These are phyloP conservation scores for Calliopum simillimum DNA, from an alignment of 2,888 invertebrate species.

Conservation along the genomic window DNA sequence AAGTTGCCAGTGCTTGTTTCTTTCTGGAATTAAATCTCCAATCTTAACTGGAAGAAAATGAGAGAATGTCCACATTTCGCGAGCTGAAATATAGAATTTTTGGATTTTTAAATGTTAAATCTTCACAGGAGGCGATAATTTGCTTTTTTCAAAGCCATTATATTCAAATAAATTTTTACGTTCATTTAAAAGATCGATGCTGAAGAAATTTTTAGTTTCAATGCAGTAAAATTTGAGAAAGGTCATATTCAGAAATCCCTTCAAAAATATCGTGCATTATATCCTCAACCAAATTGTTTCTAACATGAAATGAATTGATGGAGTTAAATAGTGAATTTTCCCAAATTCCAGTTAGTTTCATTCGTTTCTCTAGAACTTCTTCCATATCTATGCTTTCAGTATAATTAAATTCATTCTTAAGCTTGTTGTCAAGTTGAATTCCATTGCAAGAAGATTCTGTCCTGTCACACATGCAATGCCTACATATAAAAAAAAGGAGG, in stretches of 20 bases:
- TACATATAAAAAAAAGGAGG: background rate
- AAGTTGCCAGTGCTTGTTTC: slow-evolving; percentile 6
- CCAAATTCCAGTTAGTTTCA: slow-evolving; percentile 38
- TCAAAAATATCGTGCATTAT: slow-evolving; percentile 40
- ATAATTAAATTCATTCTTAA: background rate
- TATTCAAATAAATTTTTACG: slow-evolving; percentile 22
- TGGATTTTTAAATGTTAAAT: slow-evolving; percentile 22
- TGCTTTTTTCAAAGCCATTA: slow-evolving; percentile 29
- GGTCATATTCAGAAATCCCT: slow-evolving; percentile 24
- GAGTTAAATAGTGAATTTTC: slow-evolving; percentile 13
- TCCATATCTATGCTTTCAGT: background rate
- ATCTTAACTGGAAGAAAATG: slow-evolving; percentile 38
- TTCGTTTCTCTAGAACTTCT: slow-evolving; percentile 22
- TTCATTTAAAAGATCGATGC: slow-evolving; percentile 26
- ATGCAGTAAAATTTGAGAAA: slow-evolving; percentile 31
- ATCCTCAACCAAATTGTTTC: slow-evolving; percentile 31
- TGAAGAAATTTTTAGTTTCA: too few relatives aligned
- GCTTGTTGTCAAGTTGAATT: background rate
- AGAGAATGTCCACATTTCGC: slow-evolving; percentile 40
- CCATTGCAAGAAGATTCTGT: background rate
- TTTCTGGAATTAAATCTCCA: slow-evolving; percentile 33
- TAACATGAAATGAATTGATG: background rate
- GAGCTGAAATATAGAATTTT: slow-evolving; percentile 30
- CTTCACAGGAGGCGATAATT: slow-evolving; percentile 17
- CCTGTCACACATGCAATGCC: slow-evolving; percentile 15